Evolutionary conservation across 2,888 invertebrate species (phyloP).

Genomic region (Siphlonurus alternatus): DNA sequence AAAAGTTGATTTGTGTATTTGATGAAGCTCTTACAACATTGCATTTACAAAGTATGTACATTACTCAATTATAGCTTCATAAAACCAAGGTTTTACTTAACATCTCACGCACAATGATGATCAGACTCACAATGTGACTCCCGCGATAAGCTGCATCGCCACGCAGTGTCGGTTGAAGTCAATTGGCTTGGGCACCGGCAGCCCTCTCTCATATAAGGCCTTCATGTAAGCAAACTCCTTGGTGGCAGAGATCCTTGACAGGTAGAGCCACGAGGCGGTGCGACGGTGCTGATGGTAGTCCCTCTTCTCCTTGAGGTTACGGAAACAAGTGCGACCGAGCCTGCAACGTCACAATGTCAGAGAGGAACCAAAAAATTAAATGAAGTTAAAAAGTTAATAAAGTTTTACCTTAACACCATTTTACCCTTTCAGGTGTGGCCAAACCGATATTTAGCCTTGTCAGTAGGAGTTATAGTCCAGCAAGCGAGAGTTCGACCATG

Average conservation of each 20-base stretch:
- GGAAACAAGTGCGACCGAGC: slow-evolving; percentile 88
- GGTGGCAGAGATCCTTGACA: slow-evolving; percentile 89
- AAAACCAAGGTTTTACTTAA: too few species aligned
- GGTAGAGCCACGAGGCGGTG: slow-evolving; percentile 85
- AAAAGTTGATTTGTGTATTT: too few species aligned
- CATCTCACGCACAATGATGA: too few species aligned
- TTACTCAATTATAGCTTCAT: background rate
- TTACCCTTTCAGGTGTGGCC: too few species aligned
- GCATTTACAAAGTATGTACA: too few species aligned
- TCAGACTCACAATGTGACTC: slow-evolving; percentile 59
- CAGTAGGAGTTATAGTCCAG: too few species aligned
- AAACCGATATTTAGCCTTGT: too few species aligned
- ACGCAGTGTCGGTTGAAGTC: slow-evolving; percentile 79
- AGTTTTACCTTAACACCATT: background rate
- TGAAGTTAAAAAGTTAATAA: background rate
- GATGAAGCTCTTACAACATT: too few species aligned
- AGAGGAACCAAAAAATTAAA: slow-evolving; percentile 9
- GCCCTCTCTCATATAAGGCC: slow-evolving; percentile 72
- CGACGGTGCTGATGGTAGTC: slow-evolving; percentile 91
- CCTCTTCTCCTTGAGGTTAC: slow-evolving; percentile 87
- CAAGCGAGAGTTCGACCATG: too few species aligned
- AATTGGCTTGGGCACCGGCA: slow-evolving; percentile 89
- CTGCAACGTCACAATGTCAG: too few species aligned
- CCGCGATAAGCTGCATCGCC: slow-evolving; percentile 82
- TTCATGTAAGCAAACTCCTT: slow-evolving; percentile 98